Base-by-base conservation (phyloP, 1,140 invertebrate species). In the Aphaenogaster ashmeadi region DNA sequence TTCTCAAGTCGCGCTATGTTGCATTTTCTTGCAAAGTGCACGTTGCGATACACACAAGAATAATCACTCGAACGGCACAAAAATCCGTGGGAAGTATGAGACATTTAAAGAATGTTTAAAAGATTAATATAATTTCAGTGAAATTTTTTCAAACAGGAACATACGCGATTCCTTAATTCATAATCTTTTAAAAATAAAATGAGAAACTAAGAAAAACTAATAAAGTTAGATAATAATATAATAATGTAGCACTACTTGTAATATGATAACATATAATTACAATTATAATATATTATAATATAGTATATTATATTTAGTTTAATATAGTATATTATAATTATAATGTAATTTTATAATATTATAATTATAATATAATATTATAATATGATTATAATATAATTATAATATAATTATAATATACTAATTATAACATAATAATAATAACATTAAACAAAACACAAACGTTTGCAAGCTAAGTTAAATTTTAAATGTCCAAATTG, bases 1-100 rank as follows among this genome's bases (percentile, higher is more conserved):
- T 74, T 87, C 87, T 87, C 60, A 79, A 87, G 66, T 86, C 52
- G 36, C 66, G 38, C 50, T 72, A 27, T 60, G 50, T 79, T 87
- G 58, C 66, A 72, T 62, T 58, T 72, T 87, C 64, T 50, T 38
- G n/a, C 18, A 81, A 71, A 71, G 36, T 80, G 27, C 7, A 67
- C 33, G 44, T 71, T 71, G 15, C 15, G 8, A 47, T 44, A 13
- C 27, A 58, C 38, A 38, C 18, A 36, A 44, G 21, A 64, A 36
- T n/a, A 41, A 13, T 44, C 41, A 11, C 36, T 60, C 38, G 18
- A 47, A 67, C 7, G 69, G 56, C 13, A 18, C 9, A 56, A 56
- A 71, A 71, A 71, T 44, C n/a, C 21, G 2, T 27, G 18, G 3
- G 15, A 81, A 58, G n/a, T 69, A 33, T 18, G 2, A 81, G 36